A percentile compares a stretch with the other conserved stretches of the same genome.
Conservation (phyloP, 2,797 vertebrate genomes). For the Muraenolepis orangiensis region DNA sequence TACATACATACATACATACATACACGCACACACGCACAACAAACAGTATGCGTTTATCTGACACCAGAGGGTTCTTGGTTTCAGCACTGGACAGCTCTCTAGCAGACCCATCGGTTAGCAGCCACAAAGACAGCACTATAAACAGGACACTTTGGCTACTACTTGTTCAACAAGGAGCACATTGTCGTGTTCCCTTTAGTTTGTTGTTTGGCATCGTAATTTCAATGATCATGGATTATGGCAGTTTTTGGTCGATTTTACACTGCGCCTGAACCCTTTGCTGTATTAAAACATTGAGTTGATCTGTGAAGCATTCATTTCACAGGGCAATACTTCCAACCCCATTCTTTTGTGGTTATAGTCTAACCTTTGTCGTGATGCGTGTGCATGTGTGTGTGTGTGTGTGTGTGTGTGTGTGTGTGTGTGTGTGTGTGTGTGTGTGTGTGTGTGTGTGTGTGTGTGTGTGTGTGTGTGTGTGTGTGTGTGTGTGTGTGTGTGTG, state of each 20-base stretch:
- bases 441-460: slow-evolving; percentile 12
- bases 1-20: no score
- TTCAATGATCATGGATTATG: background rate
- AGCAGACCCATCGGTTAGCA: background rate
- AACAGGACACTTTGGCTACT: background rate
- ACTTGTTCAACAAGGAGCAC: background rate
- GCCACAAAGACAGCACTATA: background rate
- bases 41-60: background rate
- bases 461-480: slow-evolving; percentile 10
- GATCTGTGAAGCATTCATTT: slow-evolving; percentile 20
- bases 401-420: slow-evolving; percentile 9
- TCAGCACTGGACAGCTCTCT: slow-evolving; percentile 56
- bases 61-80: no score
- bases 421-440: slow-evolving; percentile 11
- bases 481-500: slow-evolving; percentile 12
- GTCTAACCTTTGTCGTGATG: slow-evolving; percentile 14
- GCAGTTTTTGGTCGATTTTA: no score
- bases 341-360: background rate
- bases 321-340: slow-evolving; percentile 1
- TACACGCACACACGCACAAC: background rate
- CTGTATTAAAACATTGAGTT: background rate
- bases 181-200: background rate
- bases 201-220: background rate
- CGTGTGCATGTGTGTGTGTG: slow-evolving; percentile 12
- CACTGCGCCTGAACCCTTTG: slow-evolving; percentile 3